Base-by-base conservation (phyloP, 2,888 invertebrate genomes). In the Tetropium fuscum region DNA sequence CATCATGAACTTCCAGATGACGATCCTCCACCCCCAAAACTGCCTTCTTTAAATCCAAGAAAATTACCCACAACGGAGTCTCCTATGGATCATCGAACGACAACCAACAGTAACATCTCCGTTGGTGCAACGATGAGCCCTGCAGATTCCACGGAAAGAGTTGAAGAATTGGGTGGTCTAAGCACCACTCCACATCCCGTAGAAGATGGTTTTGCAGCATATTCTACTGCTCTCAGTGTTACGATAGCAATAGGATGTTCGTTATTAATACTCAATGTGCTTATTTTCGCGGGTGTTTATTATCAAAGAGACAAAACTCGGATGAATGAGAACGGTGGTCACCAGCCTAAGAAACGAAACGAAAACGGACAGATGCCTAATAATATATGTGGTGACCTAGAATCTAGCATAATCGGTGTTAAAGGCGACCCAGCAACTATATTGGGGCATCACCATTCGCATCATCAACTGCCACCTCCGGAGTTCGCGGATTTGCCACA, bases 221-320 rank as follows among this genome's bases (percentile, higher is more conserved):
- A 95, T 75, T 94, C 94, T 0, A 95, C 95, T 2, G 95, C 95
- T 1, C 83, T 96, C 8, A 94, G 94, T 80, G 94, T 95, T 0
- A 96, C 95, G 11, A 95, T 97, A 71, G 97, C 96, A 43, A 95
- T 97, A 66, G 97, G 97, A 30, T 95, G 96, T 77, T 95, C 95
- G 2, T 83, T 97, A 58, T 86, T 97, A 15, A 94, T 97, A 73
- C 84, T 97, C 2, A 97, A 97, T 78, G 93, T 97, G 40, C 84
- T 97, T 19, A 95, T 97, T 76, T 97, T 97, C 78, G 96, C 96
- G 51, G 96, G 95, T 2, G 94, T 97, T 0, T 97, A 96, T 80
- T 97, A 97, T 78, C 96, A 97, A 77, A 85, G 94, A 51, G 94
- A 94, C 77, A 94, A 94, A 80, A 91, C 91, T 63, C 86, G 91